Conservation (phyloP, 2,888 invertebrate genomes). For the Thysanoteuthis rhombus region DNA sequence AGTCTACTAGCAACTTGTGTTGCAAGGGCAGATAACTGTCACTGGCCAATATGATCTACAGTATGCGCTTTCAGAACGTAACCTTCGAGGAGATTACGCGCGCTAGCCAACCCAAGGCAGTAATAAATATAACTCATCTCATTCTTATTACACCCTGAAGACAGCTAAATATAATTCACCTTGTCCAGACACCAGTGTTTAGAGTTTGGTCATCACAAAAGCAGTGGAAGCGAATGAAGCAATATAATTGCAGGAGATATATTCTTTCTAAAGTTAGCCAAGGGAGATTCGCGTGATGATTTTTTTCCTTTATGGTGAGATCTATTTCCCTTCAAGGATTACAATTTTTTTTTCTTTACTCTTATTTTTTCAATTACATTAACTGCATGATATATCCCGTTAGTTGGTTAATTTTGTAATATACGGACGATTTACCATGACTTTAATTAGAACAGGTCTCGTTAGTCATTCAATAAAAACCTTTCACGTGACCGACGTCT, state of each 20-base stretch:
- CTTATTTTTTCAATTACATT: too few species aligned
- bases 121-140: neutral
- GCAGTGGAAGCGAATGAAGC: neutral
- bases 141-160: neutral
- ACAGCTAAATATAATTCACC: neutral
- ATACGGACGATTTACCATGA: too few species aligned
- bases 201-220: neutral
- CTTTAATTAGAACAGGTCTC: too few species aligned
- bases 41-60: neutral
- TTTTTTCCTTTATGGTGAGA: neutral
- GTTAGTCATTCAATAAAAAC: too few species aligned
- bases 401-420: too few species aligned
- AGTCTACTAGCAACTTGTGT: neutral
- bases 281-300: neutral
- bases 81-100: neutral
- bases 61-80: neutral
- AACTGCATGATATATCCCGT: too few species aligned
- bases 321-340: neutral
- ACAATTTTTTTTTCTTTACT: neutral
- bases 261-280: neutral
- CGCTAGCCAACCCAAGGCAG: neutral
- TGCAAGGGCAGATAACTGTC: neutral
- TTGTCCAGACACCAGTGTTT: neutral
- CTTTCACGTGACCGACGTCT: too few species aligned
- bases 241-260: neutral